phyloP scores from a whole-genome alignment of 2,113 vertebrate species.

The Mionectes macconnelli region DNA sequence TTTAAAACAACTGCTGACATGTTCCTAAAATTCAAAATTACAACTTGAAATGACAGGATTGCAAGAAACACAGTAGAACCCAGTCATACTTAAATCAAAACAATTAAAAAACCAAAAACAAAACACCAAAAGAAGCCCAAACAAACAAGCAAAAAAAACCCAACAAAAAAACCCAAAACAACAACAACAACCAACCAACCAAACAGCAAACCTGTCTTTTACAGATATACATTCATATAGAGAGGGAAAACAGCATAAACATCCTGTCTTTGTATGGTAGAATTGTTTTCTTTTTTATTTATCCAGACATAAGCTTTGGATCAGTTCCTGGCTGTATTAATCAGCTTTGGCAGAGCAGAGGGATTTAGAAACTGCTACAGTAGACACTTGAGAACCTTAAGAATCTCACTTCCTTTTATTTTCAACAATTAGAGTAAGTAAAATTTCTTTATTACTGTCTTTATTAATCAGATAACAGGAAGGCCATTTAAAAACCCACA shows the following conservation, averaged over 20 bases:
- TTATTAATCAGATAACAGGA: not conserved
- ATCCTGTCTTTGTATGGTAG: not conserved
- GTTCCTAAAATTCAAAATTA: not conserved
- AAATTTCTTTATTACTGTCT: not conserved
- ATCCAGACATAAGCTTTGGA: not conserved
- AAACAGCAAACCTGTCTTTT: not conserved
- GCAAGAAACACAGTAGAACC: not conserved
- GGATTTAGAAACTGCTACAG: not conserved
- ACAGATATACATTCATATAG: not conserved
- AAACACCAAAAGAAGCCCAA: not conserved
- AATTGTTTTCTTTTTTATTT: not conserved
- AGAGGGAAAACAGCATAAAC: not conserved
- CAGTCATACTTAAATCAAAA: not conserved
- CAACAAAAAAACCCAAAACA: not conserved
- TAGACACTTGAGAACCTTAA: not conserved
- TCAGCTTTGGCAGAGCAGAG: not conserved
- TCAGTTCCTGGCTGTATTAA: not conserved
- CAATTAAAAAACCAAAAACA: too few relatives aligned
- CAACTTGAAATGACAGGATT: not conserved
- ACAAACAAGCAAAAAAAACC: not conserved
- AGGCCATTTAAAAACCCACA: not conserved
- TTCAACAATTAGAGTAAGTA: not conserved
- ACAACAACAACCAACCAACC: not conserved
- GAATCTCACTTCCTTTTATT: not conserved
- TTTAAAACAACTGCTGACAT: not conserved